phyloP scores from a whole-genome alignment of 2,888 invertebrate genomes.

The Aricia artaxerxes region DNA sequence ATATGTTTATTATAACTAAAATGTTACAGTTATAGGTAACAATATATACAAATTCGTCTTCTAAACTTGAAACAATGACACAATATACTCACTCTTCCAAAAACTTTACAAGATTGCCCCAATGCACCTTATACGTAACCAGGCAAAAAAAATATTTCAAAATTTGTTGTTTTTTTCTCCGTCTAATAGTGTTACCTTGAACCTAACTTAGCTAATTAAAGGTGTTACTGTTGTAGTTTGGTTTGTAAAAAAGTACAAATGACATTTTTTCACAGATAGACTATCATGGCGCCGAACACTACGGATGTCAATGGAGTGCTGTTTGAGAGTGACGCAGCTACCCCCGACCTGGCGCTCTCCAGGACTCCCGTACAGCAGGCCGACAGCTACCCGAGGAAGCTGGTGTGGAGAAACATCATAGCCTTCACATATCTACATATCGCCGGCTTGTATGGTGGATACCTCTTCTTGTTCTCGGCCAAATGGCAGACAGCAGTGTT shows the following conservation, averaged over 20 bases:
- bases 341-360: conserved; percentile 67
- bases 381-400: conserved; percentile 77
- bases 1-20: no score
- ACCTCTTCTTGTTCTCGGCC: conserved; percentile 86
- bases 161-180: no score
- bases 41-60: no score
- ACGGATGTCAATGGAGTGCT: conserved; percentile 70
- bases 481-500: conserved; percentile 85
- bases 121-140: no score
- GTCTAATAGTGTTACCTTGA: no score
- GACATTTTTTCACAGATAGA: neutral
- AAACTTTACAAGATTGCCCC: no score
- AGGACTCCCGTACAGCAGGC: conserved; percentile 70
- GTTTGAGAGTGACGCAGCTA: conserved; percentile 72
- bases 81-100: no score
- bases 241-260: neutral
- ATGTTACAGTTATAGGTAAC: no score
- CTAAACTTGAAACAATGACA: no score
- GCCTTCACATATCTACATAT: conserved; percentile 88
- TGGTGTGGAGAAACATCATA: conserved; percentile 93
- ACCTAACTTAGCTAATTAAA: no score
- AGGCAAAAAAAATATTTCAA: no score
- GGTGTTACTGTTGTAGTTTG: neutral
- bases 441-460: conserved; percentile 88
- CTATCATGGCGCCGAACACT: conserved; percentile 70